Conservation (phyloP, 2,888 invertebrate genomes). For the Eurytoma californica region DNA sequence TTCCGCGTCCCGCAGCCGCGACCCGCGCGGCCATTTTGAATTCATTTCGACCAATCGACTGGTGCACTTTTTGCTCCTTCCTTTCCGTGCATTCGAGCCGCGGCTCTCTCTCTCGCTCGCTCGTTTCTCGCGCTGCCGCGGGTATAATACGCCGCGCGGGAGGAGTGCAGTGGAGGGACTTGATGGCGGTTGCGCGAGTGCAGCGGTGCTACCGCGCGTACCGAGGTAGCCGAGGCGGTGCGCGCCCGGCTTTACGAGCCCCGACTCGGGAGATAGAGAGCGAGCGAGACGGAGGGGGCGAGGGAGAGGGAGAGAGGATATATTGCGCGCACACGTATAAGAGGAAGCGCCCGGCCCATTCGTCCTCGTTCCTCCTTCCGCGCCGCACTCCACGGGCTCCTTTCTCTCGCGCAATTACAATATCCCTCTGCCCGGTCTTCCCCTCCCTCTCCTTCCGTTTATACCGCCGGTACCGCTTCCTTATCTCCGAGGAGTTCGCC, state of each 20-base stretch:
- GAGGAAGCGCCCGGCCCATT: conserved; percentile 48
- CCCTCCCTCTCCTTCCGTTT: not conserved
- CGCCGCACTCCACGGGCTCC: conserved; percentile 10
- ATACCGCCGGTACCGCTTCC: not conserved
- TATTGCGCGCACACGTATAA: conserved; percentile 47
- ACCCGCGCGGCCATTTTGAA: conserved; percentile 72
- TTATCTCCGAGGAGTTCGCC: too few species aligned
- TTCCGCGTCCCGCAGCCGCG: conserved; percentile 60
- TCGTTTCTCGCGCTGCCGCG: conserved; percentile 38
- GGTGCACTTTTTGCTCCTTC: conserved; percentile 66
- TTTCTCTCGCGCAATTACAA: conserved; percentile 24
- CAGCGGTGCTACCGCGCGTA: conserved; percentile 37
- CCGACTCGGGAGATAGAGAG: not conserved
- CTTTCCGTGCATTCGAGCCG: conserved; percentile 42
- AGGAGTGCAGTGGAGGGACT: conserved; percentile 38
- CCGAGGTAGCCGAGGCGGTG: conserved; percentile 32
- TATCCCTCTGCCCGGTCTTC: conserved; percentile 1
- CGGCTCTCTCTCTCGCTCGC: too few species aligned
- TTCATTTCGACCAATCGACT: conserved; percentile 72
- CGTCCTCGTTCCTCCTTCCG: conserved; percentile 50
- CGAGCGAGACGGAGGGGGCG: conserved; percentile 20
- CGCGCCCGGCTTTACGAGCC: not conserved
- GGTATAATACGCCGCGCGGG: not conserved
- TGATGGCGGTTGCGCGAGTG: conserved; percentile 60
- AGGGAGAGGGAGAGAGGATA: conserved; percentile 43